Base-by-base conservation (phyloP, 2,888 invertebrate genomes). In the Ceratothoa steindachneri region DNA sequence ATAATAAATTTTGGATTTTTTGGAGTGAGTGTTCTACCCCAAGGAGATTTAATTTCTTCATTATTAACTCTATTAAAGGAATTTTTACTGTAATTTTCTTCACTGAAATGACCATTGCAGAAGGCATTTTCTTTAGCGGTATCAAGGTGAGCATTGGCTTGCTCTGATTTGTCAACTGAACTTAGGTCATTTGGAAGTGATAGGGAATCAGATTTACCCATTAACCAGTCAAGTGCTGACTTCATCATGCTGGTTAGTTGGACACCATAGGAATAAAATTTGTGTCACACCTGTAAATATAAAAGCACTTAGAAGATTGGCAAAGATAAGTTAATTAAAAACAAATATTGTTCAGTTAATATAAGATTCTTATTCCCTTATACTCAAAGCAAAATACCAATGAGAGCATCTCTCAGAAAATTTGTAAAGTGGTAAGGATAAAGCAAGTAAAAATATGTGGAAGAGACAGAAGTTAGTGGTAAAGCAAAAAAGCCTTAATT, bases 1-100 rank as follows among this genome's bases (percentile, higher is more conserved):
- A 15, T 9, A 9, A 41, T 41, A 60, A 22, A 24, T 24, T 24
- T 60, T n/a, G 27, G 27, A 24, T 24, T 60, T 60, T 60, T 60
- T n/a, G 60, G 60, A 24, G 60, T 60, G 24, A 60, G 60, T 12
- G 60, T 60, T 7, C 60, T 60, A 24, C 60, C 60, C 60, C 60
- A 60, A 1, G 60, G 60, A 24, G 60, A 60, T 24, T 24, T 60
- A 24, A 24, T 24, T 24, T 60, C 60, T 60, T 60, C 60, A 2
- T 24, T 24, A 60, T 12, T 22, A 60, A 24, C 12, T 60, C 27
- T 60, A 1, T 12, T 24, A 24, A 60, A 24, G 24, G 27, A 60
- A 60, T n/a, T 60, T 22, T 60, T 60, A 22, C 60, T 60, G 60
- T 24, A 12, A 3, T 15, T 41, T 41, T 15, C 41, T 41, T 24